Evolutionary conservation across 64 coral and sea anemone genomes (phyloP).

Genomic region (Montipora sp.): DNA sequence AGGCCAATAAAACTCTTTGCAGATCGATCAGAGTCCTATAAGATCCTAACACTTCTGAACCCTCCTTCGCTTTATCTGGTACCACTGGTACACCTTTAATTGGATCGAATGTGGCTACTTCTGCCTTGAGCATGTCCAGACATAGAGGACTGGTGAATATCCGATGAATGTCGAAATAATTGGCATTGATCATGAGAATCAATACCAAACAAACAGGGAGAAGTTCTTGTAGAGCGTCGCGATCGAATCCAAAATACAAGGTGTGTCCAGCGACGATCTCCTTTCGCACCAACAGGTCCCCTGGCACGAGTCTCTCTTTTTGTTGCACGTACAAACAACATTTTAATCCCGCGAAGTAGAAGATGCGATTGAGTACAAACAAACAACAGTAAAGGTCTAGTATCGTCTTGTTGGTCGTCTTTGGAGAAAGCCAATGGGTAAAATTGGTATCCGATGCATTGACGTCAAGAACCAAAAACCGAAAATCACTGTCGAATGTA

Average conservation of each 20-base stretch:
- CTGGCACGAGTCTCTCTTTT: not conserved
- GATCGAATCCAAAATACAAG: not conserved
- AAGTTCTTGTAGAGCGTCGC: not conserved
- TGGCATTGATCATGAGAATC: not conserved
- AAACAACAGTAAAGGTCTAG: not conserved
- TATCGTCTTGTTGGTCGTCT: not conserved
- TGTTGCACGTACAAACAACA: not conserved
- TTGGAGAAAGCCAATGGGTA: not conserved
- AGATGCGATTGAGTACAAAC: not conserved
- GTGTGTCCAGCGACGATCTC: not conserved
- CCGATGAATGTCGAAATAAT: not conserved
- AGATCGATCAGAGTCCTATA: not conserved
- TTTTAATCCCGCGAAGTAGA: not conserved
- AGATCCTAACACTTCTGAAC: not conserved
- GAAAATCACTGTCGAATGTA: not conserved
- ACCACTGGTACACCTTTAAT: not conserved
- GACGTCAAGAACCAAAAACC: not conserved
- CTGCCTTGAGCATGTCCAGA: not conserved
- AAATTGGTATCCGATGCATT: not conserved
- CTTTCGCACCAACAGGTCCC: too few species aligned
- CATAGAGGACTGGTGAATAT: not conserved
- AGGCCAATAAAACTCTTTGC: not conserved
- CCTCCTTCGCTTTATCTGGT: not conserved
- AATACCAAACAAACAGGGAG: not conserved
- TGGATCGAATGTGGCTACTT: not conserved